phyloP scores from a whole-genome alignment of 2,113 vertebrate species.

The Lanius collurio region DNA sequence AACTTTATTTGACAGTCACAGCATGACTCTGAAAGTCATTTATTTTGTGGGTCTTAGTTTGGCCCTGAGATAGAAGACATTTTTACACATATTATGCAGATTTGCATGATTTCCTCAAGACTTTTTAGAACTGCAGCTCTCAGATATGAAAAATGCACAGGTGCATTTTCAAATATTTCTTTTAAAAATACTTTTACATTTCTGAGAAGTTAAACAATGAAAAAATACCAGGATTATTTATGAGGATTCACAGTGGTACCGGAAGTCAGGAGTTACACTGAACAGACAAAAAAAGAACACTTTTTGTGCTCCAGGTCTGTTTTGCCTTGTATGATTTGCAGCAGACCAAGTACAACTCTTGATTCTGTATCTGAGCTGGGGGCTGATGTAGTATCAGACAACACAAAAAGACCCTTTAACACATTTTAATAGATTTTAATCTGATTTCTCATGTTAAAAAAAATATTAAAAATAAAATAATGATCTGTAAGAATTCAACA shows the following conservation, averaged over 20 bases:
- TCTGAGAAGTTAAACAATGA: not conserved
- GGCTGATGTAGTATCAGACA: not conserved
- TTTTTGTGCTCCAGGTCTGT: not conserved
- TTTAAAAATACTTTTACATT: not conserved
- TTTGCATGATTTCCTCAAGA: not conserved
- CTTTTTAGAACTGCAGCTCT: not conserved
- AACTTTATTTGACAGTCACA: not conserved
- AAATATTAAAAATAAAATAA: not conserved
- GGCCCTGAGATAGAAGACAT: not conserved
- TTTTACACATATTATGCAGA: not conserved
- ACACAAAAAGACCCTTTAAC: not conserved
- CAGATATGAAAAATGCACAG: not conserved
- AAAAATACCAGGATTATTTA: not conserved
- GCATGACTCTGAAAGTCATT: not conserved
- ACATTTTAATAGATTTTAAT: not conserved
- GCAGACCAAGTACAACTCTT: not conserved
- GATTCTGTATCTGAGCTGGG: not conserved
- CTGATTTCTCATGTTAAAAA: not conserved
- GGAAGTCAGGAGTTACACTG: not conserved
- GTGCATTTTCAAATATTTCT: not conserved
- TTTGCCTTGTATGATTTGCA: not conserved
- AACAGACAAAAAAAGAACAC: not conserved
- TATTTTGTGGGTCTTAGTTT: not conserved
- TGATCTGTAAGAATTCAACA: not conserved
- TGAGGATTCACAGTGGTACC: not conserved